phyloP scores from a whole-genome alignment of 2,888 invertebrate genomes.

The Aquatica leii region DNA sequence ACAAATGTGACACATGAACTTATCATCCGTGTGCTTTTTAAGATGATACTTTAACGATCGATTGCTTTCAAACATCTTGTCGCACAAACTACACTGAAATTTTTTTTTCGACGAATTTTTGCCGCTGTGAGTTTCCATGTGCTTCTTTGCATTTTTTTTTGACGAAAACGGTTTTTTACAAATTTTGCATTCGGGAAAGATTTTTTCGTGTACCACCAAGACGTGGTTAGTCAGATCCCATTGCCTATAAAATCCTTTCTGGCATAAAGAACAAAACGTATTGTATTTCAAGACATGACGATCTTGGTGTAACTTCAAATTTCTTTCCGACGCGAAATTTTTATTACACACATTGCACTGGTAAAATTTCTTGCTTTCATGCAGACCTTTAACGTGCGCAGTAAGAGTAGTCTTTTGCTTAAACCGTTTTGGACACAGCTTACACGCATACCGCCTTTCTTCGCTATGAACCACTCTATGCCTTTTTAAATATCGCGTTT shows the following conservation, averaged over 20 bases:
- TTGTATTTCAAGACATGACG: constrained; percentile 59
- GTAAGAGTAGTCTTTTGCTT: not conserved
- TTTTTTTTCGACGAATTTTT: no score
- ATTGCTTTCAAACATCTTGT: constrained; percentile 26
- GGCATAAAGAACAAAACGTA: constrained; percentile 61
- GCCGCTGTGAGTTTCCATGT: constrained; percentile 47
- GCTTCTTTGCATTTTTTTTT: constrained; percentile 59
- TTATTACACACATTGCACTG: constrained; percentile 23
- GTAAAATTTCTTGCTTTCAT: constrained; percentile 19
- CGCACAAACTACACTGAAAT: constrained; percentile 33
- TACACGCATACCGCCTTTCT: not conserved
- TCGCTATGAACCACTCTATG: not conserved
- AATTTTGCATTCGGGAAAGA: not conserved
- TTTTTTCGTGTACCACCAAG: no score
- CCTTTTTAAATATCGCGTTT: not conserved
- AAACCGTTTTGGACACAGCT: not conserved
- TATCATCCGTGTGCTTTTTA: constrained; percentile 47
- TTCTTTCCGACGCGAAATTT: constrained; percentile 12
- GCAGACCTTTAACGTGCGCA: constrained; percentile 53
- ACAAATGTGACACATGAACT: constrained; percentile 50
- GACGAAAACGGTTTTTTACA: constrained; percentile 40
- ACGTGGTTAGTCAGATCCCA: no score
- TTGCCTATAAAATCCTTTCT: constrained; percentile 35
- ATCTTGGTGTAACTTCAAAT: constrained; percentile 44
- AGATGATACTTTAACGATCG: constrained; percentile 50